These are phyloP conservation scores for Tortricodes alternella DNA, from an alignment of 2,888 invertebrate species.

Conservation along the genomic window DNA sequence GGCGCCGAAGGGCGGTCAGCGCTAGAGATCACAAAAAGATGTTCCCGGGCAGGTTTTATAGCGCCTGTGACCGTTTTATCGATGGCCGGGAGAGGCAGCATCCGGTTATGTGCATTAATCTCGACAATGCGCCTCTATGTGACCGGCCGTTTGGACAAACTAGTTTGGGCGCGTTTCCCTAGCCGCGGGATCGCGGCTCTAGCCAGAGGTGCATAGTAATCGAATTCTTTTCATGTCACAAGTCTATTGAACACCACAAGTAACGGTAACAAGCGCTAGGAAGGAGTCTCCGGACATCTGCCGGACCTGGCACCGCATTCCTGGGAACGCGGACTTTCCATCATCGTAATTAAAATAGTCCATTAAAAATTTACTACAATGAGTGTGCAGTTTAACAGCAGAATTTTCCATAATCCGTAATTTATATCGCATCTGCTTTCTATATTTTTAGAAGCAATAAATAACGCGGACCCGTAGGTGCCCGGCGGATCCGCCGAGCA, in stretches of 20 bases:
- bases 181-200: slow-evolving; percentile 36
- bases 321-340: slow-evolving; percentile 23
- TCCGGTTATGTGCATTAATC: slow-evolving; percentile 78
- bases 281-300: slow-evolving; percentile 14
- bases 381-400: slow-evolving; percentile 23
- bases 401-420: slow-evolving; percentile 51
- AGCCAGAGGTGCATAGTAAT: slow-evolving; percentile 68
- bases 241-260: slow-evolving; percentile 62
- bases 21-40: slow-evolving; percentile 68
- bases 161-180: slow-evolving; percentile 73
- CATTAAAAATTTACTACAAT: slow-evolving; percentile 26
- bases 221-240: slow-evolving; percentile 70
- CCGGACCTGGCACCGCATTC: slow-evolving; percentile 18
- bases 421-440: slow-evolving; percentile 60
- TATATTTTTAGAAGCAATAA: slow-evolving; percentile 57
- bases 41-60: slow-evolving; percentile 68
- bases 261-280: slow-evolving; percentile 47
- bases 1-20: slow-evolving; percentile 60
- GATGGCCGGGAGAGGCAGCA: slow-evolving; percentile 72
- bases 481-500: slow-evolving; percentile 50
- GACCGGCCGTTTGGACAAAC: slow-evolving; percentile 73
- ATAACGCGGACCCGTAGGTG: slow-evolving; percentile 45
- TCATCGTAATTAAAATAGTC: slow-evolving; percentile 15
- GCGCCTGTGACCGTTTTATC: slow-evolving; percentile 71
- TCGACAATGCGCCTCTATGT: slow-evolving; percentile 71